Evolutionary conservation across 2,888 invertebrate genomes (phyloP), one percentile per base, ranked within the genome.

Genomic region (Euzophera pinguis): DNA sequence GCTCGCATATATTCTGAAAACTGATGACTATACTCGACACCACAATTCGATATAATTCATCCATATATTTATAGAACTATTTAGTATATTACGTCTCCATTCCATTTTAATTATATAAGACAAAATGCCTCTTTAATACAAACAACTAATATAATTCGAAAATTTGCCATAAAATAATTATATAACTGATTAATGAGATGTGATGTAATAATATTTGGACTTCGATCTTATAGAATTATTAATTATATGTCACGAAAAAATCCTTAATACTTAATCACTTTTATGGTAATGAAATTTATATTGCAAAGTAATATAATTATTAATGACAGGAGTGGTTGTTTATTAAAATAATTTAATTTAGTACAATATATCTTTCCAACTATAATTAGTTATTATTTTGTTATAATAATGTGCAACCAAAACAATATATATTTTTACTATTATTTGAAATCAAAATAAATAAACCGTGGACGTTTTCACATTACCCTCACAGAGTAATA

Each of bases 101-200:
- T 38, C 13, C 5, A 52, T 27, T 45, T 7, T 13, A 37, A 17
- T 41, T 13, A 22, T 22, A 22, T 22, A 5, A 22, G 22, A 5
- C 22, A 47, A 49, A 22, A 60, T 61, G 63, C 62, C 68, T 67
- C 65, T 71, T 69, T 65, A 64, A 71, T 53, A 71, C 67, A 62
- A 70, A 67, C 69, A 64, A 53, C 57, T 55, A 64, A 74, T 65
- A 73, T 54, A 59, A 68, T 69, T 73, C 65, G 57, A 71, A 73
- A 76, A 70, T 63, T 71, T 62, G 59, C 71, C 60, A 69, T 64
- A 60, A 63, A 54, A 56, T 32, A 32, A 22, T 22, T 47, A 49
- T 53, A 29, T 47, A 64, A 64, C 61, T 61, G 54, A 56, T 56
- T 38, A n/a, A n/a, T 22, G 13, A 38, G 38, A 42, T 34, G 39